Percentiles rank a stretch among this genome's conserved stretches.
These are phyloP conservation scores for Axinella damicornis DNA, from an alignment of 37 sponge, comb jelly and placozoan species.

Conservation along the genomic window DNA sequence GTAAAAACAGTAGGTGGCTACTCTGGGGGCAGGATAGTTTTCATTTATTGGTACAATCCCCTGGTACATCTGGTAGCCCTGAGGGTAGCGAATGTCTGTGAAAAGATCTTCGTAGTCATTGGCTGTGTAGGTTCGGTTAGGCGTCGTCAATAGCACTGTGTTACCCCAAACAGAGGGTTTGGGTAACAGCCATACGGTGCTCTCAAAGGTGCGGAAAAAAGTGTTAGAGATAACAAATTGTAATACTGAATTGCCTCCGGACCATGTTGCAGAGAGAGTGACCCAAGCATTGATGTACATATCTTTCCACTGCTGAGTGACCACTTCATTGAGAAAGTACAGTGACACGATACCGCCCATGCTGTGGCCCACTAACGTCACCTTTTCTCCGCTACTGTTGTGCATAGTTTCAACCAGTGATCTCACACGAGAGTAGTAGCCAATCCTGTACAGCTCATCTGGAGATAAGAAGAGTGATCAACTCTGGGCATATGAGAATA, in stretches of 20 bases:
- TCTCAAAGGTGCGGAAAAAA: no score
- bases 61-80: no score
- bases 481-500: no score
- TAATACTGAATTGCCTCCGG: conserved; percentile 1
- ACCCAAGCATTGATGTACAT: no score
- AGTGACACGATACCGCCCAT: conserved; percentile 45
- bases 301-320: conserved; percentile 40
- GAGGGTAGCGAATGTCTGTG: conserved; percentile 14
- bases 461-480: no score
- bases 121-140: conserved; percentile 71
- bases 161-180: no score
- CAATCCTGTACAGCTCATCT: not conserved
- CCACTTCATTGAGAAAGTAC: conserved; percentile 58
- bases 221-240: not conserved
- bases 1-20: no score
- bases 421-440: no score
- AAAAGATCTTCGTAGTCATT: conserved; percentile 70
- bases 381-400: conserved; percentile 1
- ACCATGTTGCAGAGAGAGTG: conserved; percentile 59
- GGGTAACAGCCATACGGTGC: no score
- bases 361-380: conserved; percentile 66
- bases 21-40: no score
- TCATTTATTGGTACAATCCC: no score
- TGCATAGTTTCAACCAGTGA: conserved; percentile 55
- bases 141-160: conserved; percentile 23